Conservation (phyloP, 2,113 vertebrate species). For the Setophaga petechia region DNA sequence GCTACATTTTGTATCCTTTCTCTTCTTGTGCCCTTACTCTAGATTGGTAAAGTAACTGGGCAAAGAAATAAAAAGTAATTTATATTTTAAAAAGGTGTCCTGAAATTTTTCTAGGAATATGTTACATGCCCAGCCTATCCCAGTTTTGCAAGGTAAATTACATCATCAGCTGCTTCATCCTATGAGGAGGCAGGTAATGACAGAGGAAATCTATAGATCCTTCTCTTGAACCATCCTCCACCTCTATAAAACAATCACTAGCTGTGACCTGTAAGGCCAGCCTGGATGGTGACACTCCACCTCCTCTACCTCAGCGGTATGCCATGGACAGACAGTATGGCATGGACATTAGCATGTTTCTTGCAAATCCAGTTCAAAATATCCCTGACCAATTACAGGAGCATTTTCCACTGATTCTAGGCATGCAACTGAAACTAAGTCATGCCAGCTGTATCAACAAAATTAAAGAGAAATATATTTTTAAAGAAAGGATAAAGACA, state of each 20-base stretch:
- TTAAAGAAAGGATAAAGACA: neutral
- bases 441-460: neutral
- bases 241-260: neutral
- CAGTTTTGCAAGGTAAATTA: neutral
- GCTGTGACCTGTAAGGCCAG: neutral
- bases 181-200: neutral
- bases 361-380: neutral
- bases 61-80: neutral
- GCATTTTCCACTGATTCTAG: neutral
- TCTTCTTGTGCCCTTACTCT: neutral
- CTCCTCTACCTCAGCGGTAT: neutral
- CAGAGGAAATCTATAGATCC: neutral
- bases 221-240: neutral
- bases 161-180: neutral
- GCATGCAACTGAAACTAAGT: neutral
- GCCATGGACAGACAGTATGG: neutral
- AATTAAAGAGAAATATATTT: neutral
- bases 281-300: neutral
- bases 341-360: fast-evolving
- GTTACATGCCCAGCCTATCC: neutral
- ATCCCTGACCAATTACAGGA: neutral
- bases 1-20: neutral
- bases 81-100: neutral
- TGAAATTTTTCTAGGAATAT: neutral
- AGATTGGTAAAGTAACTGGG: neutral